A percentile compares a stretch with the other conserved stretches of the same genome.
Evolutionary conservation across 2,888 invertebrate genomes (phyloP).

Genomic region (Papilio demoleus): DNA sequence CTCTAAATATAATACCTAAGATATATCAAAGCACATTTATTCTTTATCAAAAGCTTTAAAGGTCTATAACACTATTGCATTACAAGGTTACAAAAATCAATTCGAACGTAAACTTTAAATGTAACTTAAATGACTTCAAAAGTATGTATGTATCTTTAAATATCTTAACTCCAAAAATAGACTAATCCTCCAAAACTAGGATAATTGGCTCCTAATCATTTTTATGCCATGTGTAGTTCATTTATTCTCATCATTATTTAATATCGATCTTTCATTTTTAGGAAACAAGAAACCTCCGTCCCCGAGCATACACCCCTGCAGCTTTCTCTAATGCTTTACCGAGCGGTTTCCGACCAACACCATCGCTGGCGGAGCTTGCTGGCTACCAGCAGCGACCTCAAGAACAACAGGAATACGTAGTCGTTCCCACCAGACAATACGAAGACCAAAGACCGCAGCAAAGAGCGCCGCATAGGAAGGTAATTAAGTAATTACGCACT

Average conservation of each 20-base stretch:
- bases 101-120: neutral
- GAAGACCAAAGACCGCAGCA: slow-evolving; percentile 87
- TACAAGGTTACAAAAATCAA: neutral
- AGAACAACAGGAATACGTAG: slow-evolving; percentile 60
- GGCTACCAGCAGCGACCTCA: slow-evolving; percentile 69
- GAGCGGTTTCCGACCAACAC: slow-evolving; percentile 74
- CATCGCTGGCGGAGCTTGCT: slow-evolving; percentile 75
- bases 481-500: slow-evolving; percentile 42
- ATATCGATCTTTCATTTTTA: slow-evolving; percentile 48
- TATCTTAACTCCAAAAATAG: too few species aligned
- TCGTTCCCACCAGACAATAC: slow-evolving; percentile 61
- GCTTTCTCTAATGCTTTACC: slow-evolving; percentile 71
- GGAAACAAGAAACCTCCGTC: slow-evolving; percentile 78
- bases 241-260: too few species aligned
- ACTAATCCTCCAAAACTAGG: too few species aligned
- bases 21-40: neutral
- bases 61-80: neutral
- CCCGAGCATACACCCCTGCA: slow-evolving; percentile 73
- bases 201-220: neutral
- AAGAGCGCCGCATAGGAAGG: slow-evolving; percentile 68
- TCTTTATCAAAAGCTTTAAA: neutral
- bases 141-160: too few species aligned
- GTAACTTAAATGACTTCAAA: neutral
- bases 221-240: too few species aligned
- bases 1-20: slow-evolving; percentile 14